Evolutionary conservation across 2,888 invertebrate species (phyloP).

Genomic region (Holacanthella duospinosa): DNA sequence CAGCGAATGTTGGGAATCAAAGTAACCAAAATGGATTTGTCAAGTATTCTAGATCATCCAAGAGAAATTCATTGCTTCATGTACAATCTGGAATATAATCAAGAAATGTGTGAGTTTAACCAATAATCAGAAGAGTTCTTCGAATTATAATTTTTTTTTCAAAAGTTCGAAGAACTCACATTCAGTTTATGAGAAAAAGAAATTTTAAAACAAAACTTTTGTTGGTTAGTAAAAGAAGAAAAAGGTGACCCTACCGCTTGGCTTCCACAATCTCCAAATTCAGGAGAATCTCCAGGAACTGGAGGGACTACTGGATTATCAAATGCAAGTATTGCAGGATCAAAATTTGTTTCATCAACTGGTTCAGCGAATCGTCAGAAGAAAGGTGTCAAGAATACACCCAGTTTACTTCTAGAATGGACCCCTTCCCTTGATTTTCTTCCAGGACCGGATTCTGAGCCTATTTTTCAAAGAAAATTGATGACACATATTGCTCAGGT

Average conservation of each 20-base stretch:
- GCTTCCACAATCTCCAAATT: not conserved
- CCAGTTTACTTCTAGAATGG: not conserved
- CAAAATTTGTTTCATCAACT: not conserved
- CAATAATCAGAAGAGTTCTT: too few relatives aligned
- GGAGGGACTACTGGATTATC: too few relatives aligned
- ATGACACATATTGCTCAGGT: conserved; percentile 29
- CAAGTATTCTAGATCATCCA: conserved; percentile 23
- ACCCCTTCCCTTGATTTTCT: conserved; percentile 18
- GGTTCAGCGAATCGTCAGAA: too few relatives aligned
- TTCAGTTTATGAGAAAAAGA: too few relatives aligned
- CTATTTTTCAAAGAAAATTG: conserved; percentile 19
- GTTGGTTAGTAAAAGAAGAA: too few relatives aligned
- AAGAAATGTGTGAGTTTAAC: not conserved
- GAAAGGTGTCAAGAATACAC: not conserved
- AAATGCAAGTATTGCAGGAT: not conserved
- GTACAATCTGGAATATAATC: not conserved
- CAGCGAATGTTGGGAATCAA: conserved; percentile 29
- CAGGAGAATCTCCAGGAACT: too few relatives aligned
- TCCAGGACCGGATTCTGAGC: conserved; percentile 24
- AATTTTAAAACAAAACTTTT: too few relatives aligned
- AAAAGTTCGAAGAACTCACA: too few relatives aligned
- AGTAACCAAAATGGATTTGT: conserved; percentile 14
- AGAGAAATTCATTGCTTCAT: conserved; percentile 20
- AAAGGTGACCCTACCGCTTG: not conserved
- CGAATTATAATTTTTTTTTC: too few relatives aligned